These are phyloP conservation scores for Tipula helvola DNA, from an alignment of 2,888 invertebrate genomes.

Conservation along the genomic window DNA sequence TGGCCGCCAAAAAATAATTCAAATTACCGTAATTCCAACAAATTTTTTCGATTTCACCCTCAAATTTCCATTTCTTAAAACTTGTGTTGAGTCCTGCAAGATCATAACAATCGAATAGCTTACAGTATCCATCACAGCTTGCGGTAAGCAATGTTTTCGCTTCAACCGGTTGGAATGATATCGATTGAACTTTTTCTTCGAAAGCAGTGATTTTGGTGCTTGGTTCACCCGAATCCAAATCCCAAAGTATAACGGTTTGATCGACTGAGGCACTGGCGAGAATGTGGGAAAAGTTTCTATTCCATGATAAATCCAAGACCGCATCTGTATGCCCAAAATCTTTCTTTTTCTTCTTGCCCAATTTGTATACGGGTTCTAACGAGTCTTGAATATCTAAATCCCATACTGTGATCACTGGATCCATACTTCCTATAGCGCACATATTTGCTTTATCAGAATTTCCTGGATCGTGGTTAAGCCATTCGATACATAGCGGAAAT, in stretches of 20 bases:
- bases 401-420: constrained; percentile 90
- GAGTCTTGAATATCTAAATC: constrained; percentile 89
- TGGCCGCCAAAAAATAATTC: constrained; percentile 54
- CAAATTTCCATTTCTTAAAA: constrained; percentile 50
- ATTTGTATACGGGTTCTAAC: constrained; percentile 72
- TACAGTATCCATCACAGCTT: constrained; percentile 66
- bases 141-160: constrained; percentile 73
- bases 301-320: constrained; percentile 87
- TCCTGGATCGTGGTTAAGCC: constrained; percentile 76
- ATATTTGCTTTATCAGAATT: constrained; percentile 65
- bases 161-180: constrained; percentile 75
- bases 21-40: constrained; percentile 72
- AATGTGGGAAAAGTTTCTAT: constrained; percentile 64
- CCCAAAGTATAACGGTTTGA: constrained; percentile 79
- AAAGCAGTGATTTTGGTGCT: constrained; percentile 63
- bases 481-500: constrained; percentile 85
- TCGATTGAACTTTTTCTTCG: constrained; percentile 70
- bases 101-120: constrained; percentile 75
- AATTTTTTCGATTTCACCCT: constrained; percentile 71
- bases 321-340: constrained; percentile 76
- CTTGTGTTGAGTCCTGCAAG: constrained; percentile 40
- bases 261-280: constrained; percentile 92
- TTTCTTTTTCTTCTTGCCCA: constrained; percentile 63
- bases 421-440: constrained; percentile 88
- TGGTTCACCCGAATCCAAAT: constrained; percentile 66